These are phyloP conservation scores for Caenorhabditis sp. DNA, from an alignment of 2,888 invertebrate species.

Conservation along the genomic window DNA sequence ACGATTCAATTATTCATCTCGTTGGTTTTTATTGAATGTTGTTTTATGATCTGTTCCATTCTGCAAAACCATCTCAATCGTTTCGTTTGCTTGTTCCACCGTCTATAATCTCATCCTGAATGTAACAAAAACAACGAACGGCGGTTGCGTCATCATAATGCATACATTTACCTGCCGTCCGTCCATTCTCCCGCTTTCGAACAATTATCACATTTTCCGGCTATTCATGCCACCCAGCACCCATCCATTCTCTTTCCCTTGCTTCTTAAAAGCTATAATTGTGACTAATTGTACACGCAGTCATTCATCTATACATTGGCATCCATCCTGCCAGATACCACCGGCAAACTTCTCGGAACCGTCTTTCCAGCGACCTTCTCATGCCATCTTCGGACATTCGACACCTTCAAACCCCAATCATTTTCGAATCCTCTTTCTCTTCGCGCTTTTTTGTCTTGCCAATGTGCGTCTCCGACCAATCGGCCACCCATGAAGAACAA, in stretches of 20 bases:
- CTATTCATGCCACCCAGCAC: slow-evolving; percentile 46
- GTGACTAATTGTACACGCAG: slow-evolving; percentile 60
- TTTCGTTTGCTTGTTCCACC: slow-evolving; percentile 30
- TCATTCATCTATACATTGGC: slow-evolving; percentile 41
- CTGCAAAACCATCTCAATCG: neutral
- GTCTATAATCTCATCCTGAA: neutral
- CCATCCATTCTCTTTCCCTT: slow-evolving; percentile 26
- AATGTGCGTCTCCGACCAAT: slow-evolving; percentile 33
- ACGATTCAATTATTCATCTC: slow-evolving; percentile 24
- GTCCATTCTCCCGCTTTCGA: slow-evolving; percentile 35
- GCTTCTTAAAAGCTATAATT: slow-evolving; percentile 57
- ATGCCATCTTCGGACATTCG: slow-evolving; percentile 54
- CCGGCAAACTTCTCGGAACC: slow-evolving; percentile 59
- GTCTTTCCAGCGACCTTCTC: slow-evolving; percentile 39
- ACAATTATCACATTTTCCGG: slow-evolving; percentile 64
- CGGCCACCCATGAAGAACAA: slow-evolving; percentile 55
- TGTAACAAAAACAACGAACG: slow-evolving; percentile 45
- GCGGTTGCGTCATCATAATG: slow-evolving; percentile 61
- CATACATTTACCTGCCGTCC: slow-evolving; percentile 59
- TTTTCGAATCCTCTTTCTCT: slow-evolving; percentile 45
- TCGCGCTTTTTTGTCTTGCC: slow-evolving; percentile 42
- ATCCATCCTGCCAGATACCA: slow-evolving; percentile 4
- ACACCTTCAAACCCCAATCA: slow-evolving; percentile 57
- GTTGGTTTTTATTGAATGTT: neutral
- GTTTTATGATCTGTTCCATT: neutral